These are phyloP conservation scores for Hypsopygia costalis DNA, from an alignment of 2,888 invertebrate species.

Conservation along the genomic window DNA sequence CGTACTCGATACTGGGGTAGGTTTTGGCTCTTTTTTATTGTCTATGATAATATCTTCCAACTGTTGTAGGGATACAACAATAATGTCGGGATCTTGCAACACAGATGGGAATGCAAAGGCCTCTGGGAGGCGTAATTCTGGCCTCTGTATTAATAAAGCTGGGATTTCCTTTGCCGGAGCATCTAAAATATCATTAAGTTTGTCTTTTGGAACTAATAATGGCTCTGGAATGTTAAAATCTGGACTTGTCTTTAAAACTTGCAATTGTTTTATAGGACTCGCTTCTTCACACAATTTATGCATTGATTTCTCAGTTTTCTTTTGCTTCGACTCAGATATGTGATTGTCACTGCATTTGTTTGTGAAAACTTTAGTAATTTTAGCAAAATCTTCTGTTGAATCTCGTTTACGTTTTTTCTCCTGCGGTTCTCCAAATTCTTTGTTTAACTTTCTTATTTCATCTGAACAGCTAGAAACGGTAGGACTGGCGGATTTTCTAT, in stretches of 20 bases:
- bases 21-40: slow-evolving; percentile 46
- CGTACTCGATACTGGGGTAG: slow-evolving; percentile 32
- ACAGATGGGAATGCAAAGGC: slow-evolving; percentile 86
- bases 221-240: slow-evolving; percentile 90
- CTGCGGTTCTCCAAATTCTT: slow-evolving; percentile 74
- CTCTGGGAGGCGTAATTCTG: slow-evolving; percentile 87
- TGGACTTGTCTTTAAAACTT: slow-evolving; percentile 83
- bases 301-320: slow-evolving; percentile 39
- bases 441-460: slow-evolving; percentile 81
- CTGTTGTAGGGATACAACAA: slow-evolving; percentile 88
- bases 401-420: slow-evolving; percentile 62
- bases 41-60: slow-evolving; percentile 83
- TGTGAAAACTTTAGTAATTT: slow-evolving; percentile 62
- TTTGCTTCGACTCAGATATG: slow-evolving; percentile 33
- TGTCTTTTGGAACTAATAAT: slow-evolving; percentile 88
- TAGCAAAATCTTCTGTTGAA: slow-evolving; percentile 54
- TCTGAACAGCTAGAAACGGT: slow-evolving; percentile 88
- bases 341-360: slow-evolving; percentile 50
- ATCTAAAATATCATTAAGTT: slow-evolving; percentile 84
- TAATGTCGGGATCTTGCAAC: slow-evolving; percentile 87
- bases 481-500: slow-evolving; percentile 84
- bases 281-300: slow-evolving; percentile 64
- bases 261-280: slow-evolving; percentile 86
- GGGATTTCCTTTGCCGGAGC: slow-evolving; percentile 90
- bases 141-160: slow-evolving; percentile 84